Conservation (phyloP, 2,888 invertebrate genomes). For the Drosophila heteroneura region DNA sequence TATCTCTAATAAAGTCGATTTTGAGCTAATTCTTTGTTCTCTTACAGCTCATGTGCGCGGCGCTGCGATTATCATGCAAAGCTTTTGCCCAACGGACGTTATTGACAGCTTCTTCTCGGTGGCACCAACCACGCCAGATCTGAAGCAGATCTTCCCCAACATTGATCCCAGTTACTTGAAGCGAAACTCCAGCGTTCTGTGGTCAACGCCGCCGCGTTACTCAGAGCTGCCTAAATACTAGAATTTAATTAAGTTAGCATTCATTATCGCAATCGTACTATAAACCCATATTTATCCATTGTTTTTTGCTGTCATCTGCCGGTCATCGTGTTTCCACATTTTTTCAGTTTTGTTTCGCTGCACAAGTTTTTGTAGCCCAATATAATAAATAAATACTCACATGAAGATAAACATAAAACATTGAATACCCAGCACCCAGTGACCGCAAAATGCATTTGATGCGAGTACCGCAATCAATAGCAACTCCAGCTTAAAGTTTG, state of each 20-base stretch:
- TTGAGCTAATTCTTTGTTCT: background rate
- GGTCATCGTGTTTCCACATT: conserved; percentile 6
- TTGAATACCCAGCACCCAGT: conserved; percentile 22
- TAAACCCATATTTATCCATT: conserved; percentile 1
- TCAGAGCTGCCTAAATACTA: conserved; percentile 86
- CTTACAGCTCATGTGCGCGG: conserved; percentile 85
- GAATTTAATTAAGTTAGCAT: conserved; percentile 6
- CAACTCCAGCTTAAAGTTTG: conserved; percentile 53
- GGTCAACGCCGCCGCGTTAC: conserved; percentile 90
- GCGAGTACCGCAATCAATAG: conserved; percentile 46
- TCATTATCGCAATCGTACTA: conserved; percentile 21
- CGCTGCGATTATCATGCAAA: conserved; percentile 86
- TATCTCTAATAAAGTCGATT: background rate
- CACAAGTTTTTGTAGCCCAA: conserved; percentile 23
- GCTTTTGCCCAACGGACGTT: conserved; percentile 83
- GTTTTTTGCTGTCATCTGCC: conserved; percentile 25
- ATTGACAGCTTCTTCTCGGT: conserved; percentile 88
- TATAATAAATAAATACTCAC: conserved; percentile 38
- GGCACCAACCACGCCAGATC: conserved; percentile 88
- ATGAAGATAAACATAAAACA: conserved; percentile 17
- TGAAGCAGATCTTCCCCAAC: conserved; percentile 89
- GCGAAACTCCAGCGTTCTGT: conserved; percentile 91
- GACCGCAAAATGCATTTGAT: conserved; percentile 53
- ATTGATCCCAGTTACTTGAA: conserved; percentile 89
- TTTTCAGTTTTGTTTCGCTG: conserved; percentile 18